Conservation (phyloP, 2,113 vertebrate species). For the Colaptes auratus region DNA sequence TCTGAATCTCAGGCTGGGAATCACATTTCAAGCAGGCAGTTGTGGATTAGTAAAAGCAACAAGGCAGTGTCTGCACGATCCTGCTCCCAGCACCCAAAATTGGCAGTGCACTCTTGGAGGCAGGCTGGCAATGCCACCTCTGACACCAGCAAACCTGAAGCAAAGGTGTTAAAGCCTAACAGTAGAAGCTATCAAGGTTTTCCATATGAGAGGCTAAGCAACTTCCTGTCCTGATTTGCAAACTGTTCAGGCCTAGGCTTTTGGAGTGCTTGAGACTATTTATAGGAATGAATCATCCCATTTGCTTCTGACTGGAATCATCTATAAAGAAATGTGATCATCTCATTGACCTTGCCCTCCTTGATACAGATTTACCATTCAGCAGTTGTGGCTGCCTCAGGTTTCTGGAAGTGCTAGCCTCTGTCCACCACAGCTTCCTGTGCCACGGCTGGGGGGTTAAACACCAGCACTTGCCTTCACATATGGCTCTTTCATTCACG, state of each 20-base stretch:
- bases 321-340: not conserved
- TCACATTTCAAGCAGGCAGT: not conserved
- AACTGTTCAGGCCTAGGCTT: not conserved
- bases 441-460: not conserved
- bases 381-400: not conserved
- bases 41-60: not conserved
- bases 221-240: not conserved
- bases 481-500: not conserved
- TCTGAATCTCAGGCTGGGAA: not conserved
- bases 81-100: not conserved
- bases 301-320: not conserved
- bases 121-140: not conserved
- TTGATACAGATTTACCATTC: not conserved
- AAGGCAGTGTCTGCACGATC: not conserved
- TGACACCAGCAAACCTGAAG: not conserved
- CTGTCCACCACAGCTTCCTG: not conserved
- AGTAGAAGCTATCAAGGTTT: not conserved
- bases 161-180: not conserved
- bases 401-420: not conserved
- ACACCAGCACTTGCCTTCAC: not conserved
- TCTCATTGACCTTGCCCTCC: not conserved
- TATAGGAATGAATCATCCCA: slow-evolving; percentile 27
- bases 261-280: not conserved
- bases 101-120: not conserved
- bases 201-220: not conserved